A percentile compares a stretch with the other conserved stretches of the same genome.
phyloP scores from a whole-genome alignment of 1,140 invertebrate genomes.

The Saccostrea glomerata region DNA sequence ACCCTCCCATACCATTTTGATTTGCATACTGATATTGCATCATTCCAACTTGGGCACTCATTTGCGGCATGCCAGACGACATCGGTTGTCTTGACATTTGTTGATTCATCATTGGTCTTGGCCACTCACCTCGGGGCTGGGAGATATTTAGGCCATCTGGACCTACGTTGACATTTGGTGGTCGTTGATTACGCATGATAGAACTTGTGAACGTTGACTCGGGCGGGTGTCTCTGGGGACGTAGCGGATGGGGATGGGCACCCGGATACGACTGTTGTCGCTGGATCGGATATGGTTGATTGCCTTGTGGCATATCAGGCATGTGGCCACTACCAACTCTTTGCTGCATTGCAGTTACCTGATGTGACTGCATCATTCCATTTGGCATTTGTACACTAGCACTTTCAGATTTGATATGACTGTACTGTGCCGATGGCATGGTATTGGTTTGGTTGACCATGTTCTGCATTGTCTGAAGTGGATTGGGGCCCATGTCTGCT shows the following conservation, averaged over 20 bases:
- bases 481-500: conserved; percentile 64
- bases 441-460: conserved; percentile 77
- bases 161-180: conserved; percentile 80
- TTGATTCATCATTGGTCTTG: conserved; percentile 62
- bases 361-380: conserved; percentile 66
- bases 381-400: conserved; percentile 56
- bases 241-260: conserved; percentile 50
- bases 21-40: conserved; percentile 45
- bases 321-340: conserved; percentile 47
- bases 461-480: conserved; percentile 78
- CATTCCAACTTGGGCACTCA: conserved; percentile 59
- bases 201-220: conserved; percentile 74
- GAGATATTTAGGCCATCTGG: conserved; percentile 80
- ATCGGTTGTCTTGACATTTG: conserved; percentile 49
- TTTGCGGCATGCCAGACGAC: conserved; percentile 53
- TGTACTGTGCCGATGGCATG: conserved; percentile 66
- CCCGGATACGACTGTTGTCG: conserved; percentile 65
- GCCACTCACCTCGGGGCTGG: conserved; percentile 69
- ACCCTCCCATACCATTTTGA: conserved; percentile 53
- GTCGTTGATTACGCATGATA: conserved; percentile 77
- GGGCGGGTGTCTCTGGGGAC: conserved; percentile 55
- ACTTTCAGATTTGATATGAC: conserved; percentile 69
- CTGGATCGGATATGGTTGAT: conserved; percentile 57
- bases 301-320: conserved; percentile 48
- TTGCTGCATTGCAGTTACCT: conserved; percentile 69